Evolutionary conservation across 2,888 invertebrate species (phyloP).

Genomic region (Cheilosia soror): DNA sequence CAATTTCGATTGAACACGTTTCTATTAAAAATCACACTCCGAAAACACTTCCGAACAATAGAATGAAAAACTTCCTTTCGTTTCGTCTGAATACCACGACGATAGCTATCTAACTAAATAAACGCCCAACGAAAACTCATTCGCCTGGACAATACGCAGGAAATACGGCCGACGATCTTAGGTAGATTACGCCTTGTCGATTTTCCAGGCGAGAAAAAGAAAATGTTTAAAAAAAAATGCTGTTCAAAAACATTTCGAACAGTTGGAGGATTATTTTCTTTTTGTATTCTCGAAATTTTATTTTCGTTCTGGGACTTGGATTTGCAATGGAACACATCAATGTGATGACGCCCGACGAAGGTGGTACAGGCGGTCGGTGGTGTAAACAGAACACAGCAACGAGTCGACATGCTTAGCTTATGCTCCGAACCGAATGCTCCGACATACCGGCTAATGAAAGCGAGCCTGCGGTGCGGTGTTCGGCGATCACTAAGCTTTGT

Average conservation of each 20-base stretch:
- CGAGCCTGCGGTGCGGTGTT: constrained; percentile 6
- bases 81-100: constrained; percentile 45
- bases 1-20: background rate
- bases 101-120: constrained; percentile 52
- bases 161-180: constrained; percentile 16
- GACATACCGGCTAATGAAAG: constrained; percentile 9
- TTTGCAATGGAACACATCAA: constrained; percentile 22
- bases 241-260: constrained; percentile 27
- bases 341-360: constrained; percentile 4
- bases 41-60: constrained; percentile 9
- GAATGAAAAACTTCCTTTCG: constrained; percentile 2
- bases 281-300: constrained; percentile 24
- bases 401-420: constrained; percentile 20
- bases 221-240: background rate
- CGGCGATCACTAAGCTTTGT: constrained; percentile 10
- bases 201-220: constrained; percentile 40
- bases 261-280: constrained; percentile 27
- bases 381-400: constrained; percentile 9
- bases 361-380: constrained; percentile 14
- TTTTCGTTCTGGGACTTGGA: constrained; percentile 60
- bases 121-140: constrained; percentile 12
- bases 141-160: constrained; percentile 44
- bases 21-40: background rate
- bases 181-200: background rate
- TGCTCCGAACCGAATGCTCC: too few species aligned